Conservation (phyloP, 2,888 invertebrate genomes). For the Papilio gigon region DNA sequence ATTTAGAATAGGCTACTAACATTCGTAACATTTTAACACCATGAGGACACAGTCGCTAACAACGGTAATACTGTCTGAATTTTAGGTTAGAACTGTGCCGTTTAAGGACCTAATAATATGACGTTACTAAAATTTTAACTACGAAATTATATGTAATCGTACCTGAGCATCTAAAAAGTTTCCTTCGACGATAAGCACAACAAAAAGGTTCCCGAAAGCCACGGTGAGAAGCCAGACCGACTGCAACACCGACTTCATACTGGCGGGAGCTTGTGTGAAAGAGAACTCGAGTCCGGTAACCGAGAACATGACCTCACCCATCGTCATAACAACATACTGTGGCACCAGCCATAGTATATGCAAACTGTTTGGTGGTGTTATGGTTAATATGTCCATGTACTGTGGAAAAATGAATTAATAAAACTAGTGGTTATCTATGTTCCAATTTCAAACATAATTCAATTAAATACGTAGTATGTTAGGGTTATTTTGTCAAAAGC, state of each 20-base stretch:
- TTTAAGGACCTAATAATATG: no score
- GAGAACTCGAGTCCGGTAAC: conserved; percentile 98
- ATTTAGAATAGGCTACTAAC: no score
- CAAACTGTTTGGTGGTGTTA: conserved; percentile 87
- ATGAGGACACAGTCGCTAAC: no score
- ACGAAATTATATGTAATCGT: conserved; percentile 46
- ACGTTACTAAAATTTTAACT: no score
- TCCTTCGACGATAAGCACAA: conserved; percentile 92
- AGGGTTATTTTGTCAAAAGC: no score
- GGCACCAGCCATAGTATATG: conserved; percentile 94
- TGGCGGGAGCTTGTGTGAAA: conserved; percentile 95
- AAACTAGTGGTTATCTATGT: background rate
- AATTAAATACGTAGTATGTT: no score
- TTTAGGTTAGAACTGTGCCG: no score
- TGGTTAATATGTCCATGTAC: conserved; percentile 63
- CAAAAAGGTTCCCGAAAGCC: conserved; percentile 96
- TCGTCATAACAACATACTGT: conserved; percentile 95
- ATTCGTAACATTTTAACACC: no score
- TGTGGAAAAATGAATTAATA: conserved; percentile 48
- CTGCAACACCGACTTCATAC: conserved; percentile 97
- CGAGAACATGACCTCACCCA: conserved; percentile 97
- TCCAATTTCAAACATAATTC: no score
- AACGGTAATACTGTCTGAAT: no score
- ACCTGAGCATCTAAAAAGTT: conserved; percentile 90
- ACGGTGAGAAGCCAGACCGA: conserved; percentile 96